Evolutionary conservation across 2,113 vertebrate genomes (phyloP), one percentile per base, ranked within the genome.

Genomic region (Laterallus jamaicensis): DNA sequence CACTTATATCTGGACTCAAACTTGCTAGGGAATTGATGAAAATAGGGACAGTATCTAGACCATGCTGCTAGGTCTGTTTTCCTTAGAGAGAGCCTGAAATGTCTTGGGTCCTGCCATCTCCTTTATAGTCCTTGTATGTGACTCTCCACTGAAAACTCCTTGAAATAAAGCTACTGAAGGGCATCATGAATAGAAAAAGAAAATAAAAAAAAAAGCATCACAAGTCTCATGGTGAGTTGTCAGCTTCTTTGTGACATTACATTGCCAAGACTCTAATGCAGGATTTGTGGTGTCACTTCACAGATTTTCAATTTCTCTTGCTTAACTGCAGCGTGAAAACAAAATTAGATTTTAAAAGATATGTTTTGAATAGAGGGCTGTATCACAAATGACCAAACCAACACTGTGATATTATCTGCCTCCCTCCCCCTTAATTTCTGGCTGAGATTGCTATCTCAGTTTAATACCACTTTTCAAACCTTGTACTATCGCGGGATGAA

Each of bases 21-120:
- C 42, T 73, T 91, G 92, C 88, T 82, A 64, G 95, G 92, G 93
- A 96, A 92, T 96, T 90, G 92, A 93, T 93, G 88, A 93, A 97
- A 97, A 95, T 96, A 95, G 95, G 93, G 95, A 64, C 81, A 84
- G 54, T 96, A 95, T 93, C 93, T 96, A 96, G 90, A 95, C 86
- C 88, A 2, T 71, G 88, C 88, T 76, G 92, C 92, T 88, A 94
- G 92, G 82, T 96, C 89, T 96, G 77, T 84, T 95, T 84, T 79
- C 95, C 93, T 93, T 62, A 42, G 95, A 96, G 95, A 92, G 58
- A 88, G 58, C 54, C 56, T 84, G 88, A 94, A 95, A 75, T 69
- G 66, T 15, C 95, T 82, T 90, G 95, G 88, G 96, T 75, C 67
- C 82, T 89, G 63, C 89, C 84, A 84, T 95, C 76, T 94, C 93